Base-by-base conservation (phyloP, 1,140 invertebrate species). In the Riptortus pedestris region DNA sequence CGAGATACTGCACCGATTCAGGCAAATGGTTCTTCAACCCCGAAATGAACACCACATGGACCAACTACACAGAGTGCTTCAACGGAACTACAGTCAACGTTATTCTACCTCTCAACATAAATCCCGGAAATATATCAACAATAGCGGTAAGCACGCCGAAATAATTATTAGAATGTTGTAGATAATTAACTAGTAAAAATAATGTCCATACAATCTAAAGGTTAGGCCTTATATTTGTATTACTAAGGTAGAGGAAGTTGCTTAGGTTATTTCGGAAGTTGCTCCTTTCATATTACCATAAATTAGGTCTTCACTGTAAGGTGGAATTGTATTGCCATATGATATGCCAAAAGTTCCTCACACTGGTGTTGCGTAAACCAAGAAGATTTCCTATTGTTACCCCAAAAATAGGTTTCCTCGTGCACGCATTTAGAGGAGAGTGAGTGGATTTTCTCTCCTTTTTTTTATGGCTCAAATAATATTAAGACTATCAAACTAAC, bases 21-120 rank as follows among this genome's bases (percentile, higher is more conserved):
- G 83, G 82, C 1, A 73, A 76, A 12, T 85, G 84, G 84, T 83
- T 74, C 65, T 72, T 72, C 64, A 76, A 73, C 51, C 45, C 66
- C 2, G 71, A 74, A 26, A 71, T 69, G 2, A 78, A 79, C 51
- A 69, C 52, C 27, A 75, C 74, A 3, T 84, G 82, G 81, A 80
- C 78, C 48, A 83, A 85, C 72, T 83, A 81, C 64, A 76, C 75
- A 4, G 72, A 76, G 22, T 85, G 62, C 22, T 12, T 29, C 2
- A 51, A 48, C 18, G 61, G 45, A 28, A 12, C 14, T 2, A 18
- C 33, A n/a, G 18, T n/a, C 1, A 48, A 29, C 27, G n/a, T 51
- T 9, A 26, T 24, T 16, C 16, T 18, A 18, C 43, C 27, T 5
- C 29, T 51, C 9, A 20, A 60, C 58, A 31, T 38, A 3, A 52